phyloP scores from a whole-genome alignment of 1,140 invertebrate genomes.

The Pemphigus obesinymphae region DNA sequence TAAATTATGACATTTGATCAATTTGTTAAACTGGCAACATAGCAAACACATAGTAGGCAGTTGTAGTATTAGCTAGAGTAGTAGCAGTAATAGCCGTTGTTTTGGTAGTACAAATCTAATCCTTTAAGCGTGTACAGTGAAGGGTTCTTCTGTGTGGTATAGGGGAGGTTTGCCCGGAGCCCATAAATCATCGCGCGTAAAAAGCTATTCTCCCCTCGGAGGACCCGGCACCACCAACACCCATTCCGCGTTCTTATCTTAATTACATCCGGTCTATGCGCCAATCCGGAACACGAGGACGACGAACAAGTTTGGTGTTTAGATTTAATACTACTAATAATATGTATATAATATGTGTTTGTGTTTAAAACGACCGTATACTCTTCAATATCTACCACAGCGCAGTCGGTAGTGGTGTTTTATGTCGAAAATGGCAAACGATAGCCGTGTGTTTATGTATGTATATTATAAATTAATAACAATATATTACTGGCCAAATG shows the following conservation, averaged over 20 bases:
- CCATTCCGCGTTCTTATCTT: conserved; percentile 37
- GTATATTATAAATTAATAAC: neutral
- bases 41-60: neutral
- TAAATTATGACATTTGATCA: no score
- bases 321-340: neutral
- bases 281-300: conserved; percentile 1
- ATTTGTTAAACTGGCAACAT: neutral
- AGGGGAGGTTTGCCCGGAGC: neutral
- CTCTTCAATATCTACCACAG: neutral
- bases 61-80: neutral
- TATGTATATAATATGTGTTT: neutral
- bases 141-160: neutral
- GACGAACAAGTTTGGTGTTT: neutral
- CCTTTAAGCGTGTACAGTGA: neutral
- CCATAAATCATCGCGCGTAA: conserved; percentile 37
- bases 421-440: neutral
- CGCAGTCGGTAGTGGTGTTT: neutral
- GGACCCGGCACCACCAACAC: neutral
- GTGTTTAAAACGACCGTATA: neutral
- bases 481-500: no score
- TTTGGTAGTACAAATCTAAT: conserved; percentile 19
- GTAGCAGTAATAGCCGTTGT: neutral
- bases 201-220: neutral
- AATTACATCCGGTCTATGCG: conserved; percentile 31
- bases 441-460: neutral